These are phyloP conservation scores for Pseudochromis fuscus DNA, from an alignment of 2,797 vertebrate species.

Conservation along the genomic window DNA sequence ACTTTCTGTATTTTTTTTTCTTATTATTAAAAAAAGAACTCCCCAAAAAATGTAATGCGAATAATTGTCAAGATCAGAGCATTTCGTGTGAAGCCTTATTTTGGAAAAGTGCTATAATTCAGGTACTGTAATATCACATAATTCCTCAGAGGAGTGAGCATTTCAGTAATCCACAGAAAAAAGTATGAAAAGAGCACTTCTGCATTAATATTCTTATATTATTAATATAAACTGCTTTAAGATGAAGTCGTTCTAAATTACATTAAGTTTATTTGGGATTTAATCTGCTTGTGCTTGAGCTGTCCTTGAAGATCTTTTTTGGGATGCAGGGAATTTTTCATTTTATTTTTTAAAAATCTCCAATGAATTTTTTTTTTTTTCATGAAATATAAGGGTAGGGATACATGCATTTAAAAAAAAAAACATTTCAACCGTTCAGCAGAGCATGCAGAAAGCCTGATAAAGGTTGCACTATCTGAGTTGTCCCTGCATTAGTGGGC, in stretches of 20 bases:
- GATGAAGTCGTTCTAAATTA: conserved; percentile 1
- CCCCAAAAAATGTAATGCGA: background rate
- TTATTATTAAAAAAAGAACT: conserved; percentile 4
- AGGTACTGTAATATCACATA: conserved; percentile 26
- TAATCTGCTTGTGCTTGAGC: background rate
- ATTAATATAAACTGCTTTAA: background rate
- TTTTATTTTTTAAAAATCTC: conserved; percentile 2
- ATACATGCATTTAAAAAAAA: background rate
- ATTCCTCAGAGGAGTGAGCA: conserved; percentile 7
- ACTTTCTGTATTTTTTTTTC: background rate
- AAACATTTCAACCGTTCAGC: conserved; percentile 18
- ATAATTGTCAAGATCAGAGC: conserved; percentile 6
- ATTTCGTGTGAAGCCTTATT: conserved; percentile 24
- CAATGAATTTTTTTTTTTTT: background rate
- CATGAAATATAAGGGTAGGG: background rate
- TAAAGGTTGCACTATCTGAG: background rate
- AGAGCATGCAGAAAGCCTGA: background rate
- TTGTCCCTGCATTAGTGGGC: conserved; percentile 14
- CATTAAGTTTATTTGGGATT: conserved; percentile 22
- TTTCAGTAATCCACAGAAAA: conserved; percentile 19
- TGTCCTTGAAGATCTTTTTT: conserved; percentile 41
- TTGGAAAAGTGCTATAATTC: conserved; percentile 9
- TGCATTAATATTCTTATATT: conserved; percentile 3
- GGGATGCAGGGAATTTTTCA: background rate
- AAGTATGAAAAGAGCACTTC: background rate